Conservation (phyloP, 2,113 vertebrate species). For the Montifringilla adamsi region DNA sequence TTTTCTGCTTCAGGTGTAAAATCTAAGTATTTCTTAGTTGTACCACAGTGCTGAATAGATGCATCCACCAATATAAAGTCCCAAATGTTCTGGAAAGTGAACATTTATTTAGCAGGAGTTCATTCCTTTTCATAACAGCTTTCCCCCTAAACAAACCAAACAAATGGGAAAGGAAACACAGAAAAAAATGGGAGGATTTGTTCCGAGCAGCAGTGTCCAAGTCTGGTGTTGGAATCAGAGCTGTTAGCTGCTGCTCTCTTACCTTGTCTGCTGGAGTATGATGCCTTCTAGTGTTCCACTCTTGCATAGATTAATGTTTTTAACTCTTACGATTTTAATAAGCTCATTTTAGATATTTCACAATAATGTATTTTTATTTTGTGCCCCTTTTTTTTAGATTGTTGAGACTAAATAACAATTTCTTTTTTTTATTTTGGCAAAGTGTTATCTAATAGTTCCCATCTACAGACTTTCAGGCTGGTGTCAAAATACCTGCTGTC, state of each 20-base stretch:
- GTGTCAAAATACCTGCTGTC: not conserved
- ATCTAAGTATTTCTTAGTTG: not conserved
- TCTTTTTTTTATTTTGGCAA: not conserved
- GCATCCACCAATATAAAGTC: not conserved
- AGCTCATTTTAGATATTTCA: not conserved
- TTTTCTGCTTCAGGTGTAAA: not conserved
- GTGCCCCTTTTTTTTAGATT: not conserved
- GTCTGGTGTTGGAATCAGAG: fast-evolving
- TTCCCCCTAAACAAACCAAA: not conserved
- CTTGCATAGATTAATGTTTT: not conserved
- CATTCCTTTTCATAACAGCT: not conserved
- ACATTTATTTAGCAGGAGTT: not conserved
- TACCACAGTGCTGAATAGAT: not conserved
- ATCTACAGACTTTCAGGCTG: not conserved
- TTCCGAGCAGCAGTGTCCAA: not conserved
- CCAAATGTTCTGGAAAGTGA: not conserved
- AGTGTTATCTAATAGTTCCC: not conserved
- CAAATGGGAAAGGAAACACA: not conserved
- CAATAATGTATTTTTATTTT: not conserved
- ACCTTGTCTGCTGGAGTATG: not conserved
- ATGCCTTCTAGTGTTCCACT: not conserved
- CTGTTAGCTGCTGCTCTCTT: not conserved
- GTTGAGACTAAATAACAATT: not conserved
- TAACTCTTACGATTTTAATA: not conserved
- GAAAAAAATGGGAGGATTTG: not conserved